A percentile compares a stretch with the other conserved stretches of the same genome.
Evolutionary conservation across 2,797 vertebrate species (phyloP).

Genomic region (Myotis pilosus): DNA sequence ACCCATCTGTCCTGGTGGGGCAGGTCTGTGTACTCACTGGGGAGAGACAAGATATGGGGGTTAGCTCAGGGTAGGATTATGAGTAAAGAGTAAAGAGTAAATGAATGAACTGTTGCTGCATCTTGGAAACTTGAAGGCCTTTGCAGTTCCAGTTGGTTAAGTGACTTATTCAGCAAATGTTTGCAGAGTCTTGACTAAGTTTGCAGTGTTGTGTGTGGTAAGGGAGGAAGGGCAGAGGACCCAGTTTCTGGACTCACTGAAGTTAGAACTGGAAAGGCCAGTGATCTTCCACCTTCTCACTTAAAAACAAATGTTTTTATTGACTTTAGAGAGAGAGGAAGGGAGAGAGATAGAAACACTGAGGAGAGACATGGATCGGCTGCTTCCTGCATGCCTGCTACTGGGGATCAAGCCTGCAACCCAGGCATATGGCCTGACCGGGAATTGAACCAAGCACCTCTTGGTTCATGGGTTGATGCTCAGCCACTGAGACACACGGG

Average conservation of each 20-base stretch:
- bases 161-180: conserved; percentile 38
- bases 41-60: background rate
- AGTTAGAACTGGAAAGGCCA: conserved; percentile 17
- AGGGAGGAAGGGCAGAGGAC: background rate
- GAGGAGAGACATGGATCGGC: no score
- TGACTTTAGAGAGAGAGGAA: no score
- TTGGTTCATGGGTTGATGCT: no score
- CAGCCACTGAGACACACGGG: no score
- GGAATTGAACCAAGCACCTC: no score
- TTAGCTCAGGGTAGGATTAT: background rate
- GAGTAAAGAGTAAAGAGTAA: background rate
- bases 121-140: conserved; percentile 28
- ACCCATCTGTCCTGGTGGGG: background rate
- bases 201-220: background rate
- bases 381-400: no score
- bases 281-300: background rate
- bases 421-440: no score
- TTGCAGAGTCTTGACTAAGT: conserved; percentile 22
- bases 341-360: no score
- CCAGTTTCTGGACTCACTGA: background rate
- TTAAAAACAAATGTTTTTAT: background rate
- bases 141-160: background rate
- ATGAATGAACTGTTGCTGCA: background rate
- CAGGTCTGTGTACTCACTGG: background rate
- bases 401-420: no score